Evolutionary conservation across 2,113 vertebrate genomes (phyloP).

Genomic region (Seriola quinqueradiata): DNA sequence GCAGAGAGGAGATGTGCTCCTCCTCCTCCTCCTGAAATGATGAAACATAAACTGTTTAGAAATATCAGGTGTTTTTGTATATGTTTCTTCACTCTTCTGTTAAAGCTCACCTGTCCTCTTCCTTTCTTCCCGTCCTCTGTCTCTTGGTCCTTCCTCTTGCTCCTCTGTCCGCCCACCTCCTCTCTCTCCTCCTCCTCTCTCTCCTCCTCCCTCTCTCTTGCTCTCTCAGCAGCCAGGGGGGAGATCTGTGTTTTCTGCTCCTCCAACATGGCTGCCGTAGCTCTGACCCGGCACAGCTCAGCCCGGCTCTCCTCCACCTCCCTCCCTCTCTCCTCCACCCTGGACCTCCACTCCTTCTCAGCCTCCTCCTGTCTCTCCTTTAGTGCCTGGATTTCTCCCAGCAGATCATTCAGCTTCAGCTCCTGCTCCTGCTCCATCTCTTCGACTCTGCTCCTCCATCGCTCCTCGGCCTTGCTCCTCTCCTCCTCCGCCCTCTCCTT

Average conservation of each 20-base stretch:
- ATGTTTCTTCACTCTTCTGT: too few relatives aligned
- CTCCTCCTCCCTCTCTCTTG: too few relatives aligned
- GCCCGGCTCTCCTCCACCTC: slow-evolving; percentile 21
- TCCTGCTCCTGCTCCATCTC: slow-evolving; percentile 32
- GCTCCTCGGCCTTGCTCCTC: slow-evolving; percentile 25
- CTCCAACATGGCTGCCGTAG: slow-evolving; percentile 41
- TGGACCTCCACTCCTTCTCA: slow-evolving; percentile 25
- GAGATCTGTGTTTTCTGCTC: slow-evolving; percentile 46
- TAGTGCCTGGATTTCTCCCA: background rate
- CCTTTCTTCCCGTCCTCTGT: slow-evolving; percentile 10
- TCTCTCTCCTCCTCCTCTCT: slow-evolving; percentile 17
- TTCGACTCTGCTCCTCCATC: slow-evolving; percentile 38
- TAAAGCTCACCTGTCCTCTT: slow-evolving; percentile 26
- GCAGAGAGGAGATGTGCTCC: slow-evolving; percentile 26
- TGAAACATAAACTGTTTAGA: background rate
- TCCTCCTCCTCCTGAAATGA: background rate
- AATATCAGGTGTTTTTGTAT: background rate
- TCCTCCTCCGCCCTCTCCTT: slow-evolving; percentile 20
- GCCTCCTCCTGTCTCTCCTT: slow-evolving; percentile 27
- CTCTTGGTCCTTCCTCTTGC: background rate
- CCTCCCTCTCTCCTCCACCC: slow-evolving; percentile 16
- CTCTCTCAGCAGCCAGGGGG: slow-evolving; percentile 4
- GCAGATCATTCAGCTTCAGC: slow-evolving; percentile 18
- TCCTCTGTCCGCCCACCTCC: slow-evolving; percentile 11
- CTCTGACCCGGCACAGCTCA: slow-evolving; percentile 39